Base-by-base conservation (phyloP, 2,113 vertebrate genomes). In the Bos indicus region DNA sequence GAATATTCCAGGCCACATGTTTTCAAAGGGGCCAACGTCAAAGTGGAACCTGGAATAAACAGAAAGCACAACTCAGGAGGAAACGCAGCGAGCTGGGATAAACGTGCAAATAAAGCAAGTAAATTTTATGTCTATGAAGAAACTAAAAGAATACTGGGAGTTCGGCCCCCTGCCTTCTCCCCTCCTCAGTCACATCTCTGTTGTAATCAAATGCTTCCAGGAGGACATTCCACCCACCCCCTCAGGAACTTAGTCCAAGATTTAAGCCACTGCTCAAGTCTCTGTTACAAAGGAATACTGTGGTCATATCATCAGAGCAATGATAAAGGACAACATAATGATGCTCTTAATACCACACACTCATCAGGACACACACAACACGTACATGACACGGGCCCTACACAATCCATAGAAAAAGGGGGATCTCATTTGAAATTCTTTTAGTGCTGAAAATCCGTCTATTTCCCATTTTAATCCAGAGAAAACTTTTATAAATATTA, bases 1-100 rank as follows among this genome's bases (percentile, higher is more conserved):
- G 98, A 99, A 99, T 97, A 99, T 99, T n/a, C 99, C 99, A 95
- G 99, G 99, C 99, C 99, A 99, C 98, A 99, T 99, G 97, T 99
- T 99, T 97, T 99, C 99, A 96, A 99, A 99, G 0, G 99, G 99
- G 96, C 98, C 99, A 52, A 99, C 99, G 99, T 99, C 99, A 99
- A 99, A 99, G 98, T 99, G 99, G 98, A 99, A 99, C 97, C 99
- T 99, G 98, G 87, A 97, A 97, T 12, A 85, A 89, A 97, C 40
- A 95, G 97, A 4, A 92, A 88, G 78, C 25, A 21, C 5, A 74
- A 14, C 17, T 97, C 59, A 94, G 71, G 9, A 36, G 2, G 23
- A 40, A 30, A 26, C 2, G 16, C 1, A 54, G 28, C 23, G 0
- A 51, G 33, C 56, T 6, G 33, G 28, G 23, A 13, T 11, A 80